These are phyloP conservation scores for Cyprinodon tularosa DNA, from an alignment of 2,113 vertebrate species.

Conservation along the genomic window DNA sequence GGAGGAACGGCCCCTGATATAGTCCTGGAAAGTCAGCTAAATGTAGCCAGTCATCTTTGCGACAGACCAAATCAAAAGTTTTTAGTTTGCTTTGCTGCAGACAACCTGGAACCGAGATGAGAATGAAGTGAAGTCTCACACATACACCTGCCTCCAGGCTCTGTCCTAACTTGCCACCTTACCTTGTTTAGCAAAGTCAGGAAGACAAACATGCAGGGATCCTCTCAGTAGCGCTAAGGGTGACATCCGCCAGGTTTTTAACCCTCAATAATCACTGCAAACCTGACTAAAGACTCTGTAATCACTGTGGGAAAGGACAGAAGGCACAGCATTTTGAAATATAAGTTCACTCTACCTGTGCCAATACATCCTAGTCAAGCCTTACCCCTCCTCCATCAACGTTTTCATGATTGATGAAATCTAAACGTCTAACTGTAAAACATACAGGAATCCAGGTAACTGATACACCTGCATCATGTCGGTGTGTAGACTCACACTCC, in stretches of 20 bases:
- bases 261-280: constrained; percentile 54
- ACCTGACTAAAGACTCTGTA: constrained; percentile 28
- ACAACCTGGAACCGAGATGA: constrained; percentile 20
- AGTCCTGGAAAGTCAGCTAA: neutral
- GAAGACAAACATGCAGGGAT: constrained; percentile 53
- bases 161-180: constrained; percentile 71
- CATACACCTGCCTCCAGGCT: constrained; percentile 46
- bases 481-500: constrained; percentile 17
- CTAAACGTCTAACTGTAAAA: constrained; percentile 38
- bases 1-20: neutral
- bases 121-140: constrained; percentile 47
- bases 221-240: constrained; percentile 41
- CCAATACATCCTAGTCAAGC: neutral
- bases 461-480: constrained; percentile 54
- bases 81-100: neutral
- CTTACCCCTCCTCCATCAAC: neutral
- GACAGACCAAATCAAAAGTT: neutral
- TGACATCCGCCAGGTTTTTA: constrained; percentile 63
- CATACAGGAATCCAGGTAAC: constrained; percentile 45
- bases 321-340: neutral
- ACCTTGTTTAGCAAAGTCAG: constrained; percentile 54
- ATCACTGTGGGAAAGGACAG: constrained; percentile 41
- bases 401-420: constrained; percentile 50
- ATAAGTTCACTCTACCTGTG: neutral
- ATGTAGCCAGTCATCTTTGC: neutral